phyloP scores from a whole-genome alignment of 2,797 vertebrate species.

The Passerculus sandwichensis region DNA sequence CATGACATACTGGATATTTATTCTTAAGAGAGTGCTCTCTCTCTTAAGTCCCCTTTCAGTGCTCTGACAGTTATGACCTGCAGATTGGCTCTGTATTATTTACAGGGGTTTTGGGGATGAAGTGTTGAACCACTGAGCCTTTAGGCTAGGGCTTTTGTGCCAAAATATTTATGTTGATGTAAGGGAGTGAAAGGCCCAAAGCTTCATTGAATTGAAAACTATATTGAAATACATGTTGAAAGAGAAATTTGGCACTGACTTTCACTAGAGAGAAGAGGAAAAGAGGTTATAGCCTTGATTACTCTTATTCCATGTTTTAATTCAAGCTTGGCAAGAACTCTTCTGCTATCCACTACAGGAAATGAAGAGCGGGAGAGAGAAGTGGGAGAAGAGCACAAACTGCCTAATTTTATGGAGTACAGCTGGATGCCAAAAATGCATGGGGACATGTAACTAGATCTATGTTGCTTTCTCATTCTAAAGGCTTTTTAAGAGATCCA shows the following conservation, averaged over 20 bases:
- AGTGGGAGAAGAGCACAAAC: not conserved
- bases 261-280: not conserved
- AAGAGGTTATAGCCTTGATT: not conserved
- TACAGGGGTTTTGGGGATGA: not conserved
- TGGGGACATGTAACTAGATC: not conserved
- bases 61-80: not conserved
- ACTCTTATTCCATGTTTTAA: constrained; percentile 7
- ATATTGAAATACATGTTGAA: not conserved
- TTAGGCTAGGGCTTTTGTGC: not conserved
- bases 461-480: not conserved
- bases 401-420: not conserved
- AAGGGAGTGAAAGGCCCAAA: not conserved
- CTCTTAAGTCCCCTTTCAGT: not conserved
- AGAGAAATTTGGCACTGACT: not conserved
- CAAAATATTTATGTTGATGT: not conserved
- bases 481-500: constrained; percentile 12
- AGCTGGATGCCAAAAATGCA: not conserved
- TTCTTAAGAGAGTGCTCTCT: not conserved
- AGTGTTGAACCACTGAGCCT: not conserved
- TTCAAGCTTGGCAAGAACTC: constrained; percentile 17
- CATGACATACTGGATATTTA: not conserved
- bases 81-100: not conserved
- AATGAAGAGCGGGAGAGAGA: constrained; percentile 3
- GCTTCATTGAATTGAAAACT: not conserved
- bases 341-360: constrained; percentile 17